phyloP scores from a whole-genome alignment of 2,797 vertebrate species.

The Garrulus glandarius region DNA sequence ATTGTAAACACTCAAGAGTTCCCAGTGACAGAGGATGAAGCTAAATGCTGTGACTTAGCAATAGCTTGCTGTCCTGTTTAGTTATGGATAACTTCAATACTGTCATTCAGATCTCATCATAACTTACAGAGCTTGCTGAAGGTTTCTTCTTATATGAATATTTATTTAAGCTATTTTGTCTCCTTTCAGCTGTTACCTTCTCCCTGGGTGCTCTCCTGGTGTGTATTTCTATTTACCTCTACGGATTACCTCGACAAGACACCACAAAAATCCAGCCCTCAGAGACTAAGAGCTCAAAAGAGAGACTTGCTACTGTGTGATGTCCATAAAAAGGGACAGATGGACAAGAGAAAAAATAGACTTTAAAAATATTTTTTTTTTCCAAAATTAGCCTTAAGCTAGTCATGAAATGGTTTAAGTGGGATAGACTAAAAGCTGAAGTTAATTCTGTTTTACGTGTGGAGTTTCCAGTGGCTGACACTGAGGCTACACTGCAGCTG shows the following conservation, averaged over 20 bases:
- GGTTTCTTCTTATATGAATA: not conserved
- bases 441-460: not conserved
- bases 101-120: not conserved
- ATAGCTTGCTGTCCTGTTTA: not conserved
- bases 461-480: not conserved
- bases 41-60: not conserved
- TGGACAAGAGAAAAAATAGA: not conserved
- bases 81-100: not conserved
- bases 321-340: not conserved
- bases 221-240: slow-evolving; percentile 93
- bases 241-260: slow-evolving; percentile 93
- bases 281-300: slow-evolving; percentile 70
- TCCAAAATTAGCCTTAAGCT: slow-evolving; percentile 48
- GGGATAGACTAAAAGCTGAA: slow-evolving; percentile 1
- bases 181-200: slow-evolving; percentile 83
- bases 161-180: not conserved
- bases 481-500: not conserved
- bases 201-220: slow-evolving; percentile 85
- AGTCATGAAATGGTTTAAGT: not conserved
- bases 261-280: slow-evolving; percentile 77
- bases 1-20: not conserved
- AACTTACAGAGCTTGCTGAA: not conserved
- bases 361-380: not conserved
- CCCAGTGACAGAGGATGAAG: not conserved
- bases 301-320: slow-evolving; percentile 84